A percentile compares a stretch with the other conserved stretches of the same genome.
Conservation (phyloP, 2,888 invertebrate species). For the Sinhomidia bicolor region DNA sequence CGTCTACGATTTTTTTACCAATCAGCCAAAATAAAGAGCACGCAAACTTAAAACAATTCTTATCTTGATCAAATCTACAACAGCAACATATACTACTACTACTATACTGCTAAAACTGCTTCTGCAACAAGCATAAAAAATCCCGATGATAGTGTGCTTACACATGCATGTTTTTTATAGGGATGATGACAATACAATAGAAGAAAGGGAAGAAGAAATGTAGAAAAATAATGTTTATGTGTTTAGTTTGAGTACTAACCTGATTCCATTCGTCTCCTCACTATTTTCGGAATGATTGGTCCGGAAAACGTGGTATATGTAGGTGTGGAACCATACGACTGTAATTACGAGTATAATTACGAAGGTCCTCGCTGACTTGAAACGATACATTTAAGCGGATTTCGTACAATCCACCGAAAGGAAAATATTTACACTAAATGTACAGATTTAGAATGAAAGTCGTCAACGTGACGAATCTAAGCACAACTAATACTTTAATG, state of each 20-base stretch:
- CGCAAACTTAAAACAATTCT: conserved; percentile 32
- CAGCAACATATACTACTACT: too few relatives aligned
- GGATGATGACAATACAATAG: not conserved
- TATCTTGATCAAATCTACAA: not conserved
- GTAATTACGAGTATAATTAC: conserved; percentile 84
- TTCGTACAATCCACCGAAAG: conserved; percentile 28
- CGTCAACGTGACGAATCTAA: not conserved
- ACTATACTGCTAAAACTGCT: not conserved
- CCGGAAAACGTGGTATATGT: conserved; percentile 82
- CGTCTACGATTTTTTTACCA: conserved; percentile 15
- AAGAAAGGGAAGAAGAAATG: not conserved
- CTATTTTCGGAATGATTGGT: conserved; percentile 70
- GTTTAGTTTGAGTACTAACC: conserved; percentile 59
- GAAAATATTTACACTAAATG: conserved; percentile 21
- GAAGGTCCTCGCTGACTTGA: conserved; percentile 82
- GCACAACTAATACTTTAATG: conserved; percentile 41
- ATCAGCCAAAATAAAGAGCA: conserved; percentile 15
- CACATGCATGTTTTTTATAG: not conserved
- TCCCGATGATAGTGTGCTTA: not conserved
- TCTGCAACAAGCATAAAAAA: too few relatives aligned
- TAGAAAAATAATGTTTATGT: not conserved
- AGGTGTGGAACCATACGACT: conserved; percentile 86
- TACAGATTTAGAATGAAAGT: not conserved
- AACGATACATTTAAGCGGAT: conserved; percentile 73
- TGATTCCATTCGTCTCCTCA: conserved; percentile 65